These are phyloP conservation scores for Anoncus sp. DNA, from an alignment of 2,888 invertebrate species.

Conservation along the genomic window DNA sequence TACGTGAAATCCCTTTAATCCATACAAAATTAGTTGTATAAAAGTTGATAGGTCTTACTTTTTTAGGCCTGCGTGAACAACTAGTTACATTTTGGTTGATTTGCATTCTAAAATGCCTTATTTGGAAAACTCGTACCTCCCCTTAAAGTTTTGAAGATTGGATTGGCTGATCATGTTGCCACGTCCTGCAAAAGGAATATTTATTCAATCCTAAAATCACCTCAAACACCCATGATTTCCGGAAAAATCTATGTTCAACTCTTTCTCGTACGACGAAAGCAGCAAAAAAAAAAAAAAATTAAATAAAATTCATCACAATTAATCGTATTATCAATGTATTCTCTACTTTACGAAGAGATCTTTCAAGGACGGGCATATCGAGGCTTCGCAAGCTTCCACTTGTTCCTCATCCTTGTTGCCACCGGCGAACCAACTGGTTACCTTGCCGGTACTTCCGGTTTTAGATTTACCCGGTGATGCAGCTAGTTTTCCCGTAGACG, in stretches of 20 bases:
- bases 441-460: constrained; percentile 73
- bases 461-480: constrained; percentile 80
- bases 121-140: too few relatives aligned
- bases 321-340: constrained; percentile 5
- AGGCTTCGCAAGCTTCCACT: constrained; percentile 90
- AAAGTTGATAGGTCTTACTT: too few relatives aligned
- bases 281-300: constrained; percentile 1
- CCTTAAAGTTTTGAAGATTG: too few relatives aligned
- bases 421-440: constrained; percentile 78
- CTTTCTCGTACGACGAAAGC: neutral
- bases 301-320: neutral
- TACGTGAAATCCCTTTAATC: too few relatives aligned
- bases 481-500: constrained; percentile 77
- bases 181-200: neutral
- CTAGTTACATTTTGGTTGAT: too few relatives aligned
- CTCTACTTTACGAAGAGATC: constrained; percentile 93
- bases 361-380: constrained; percentile 92
- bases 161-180: neutral
- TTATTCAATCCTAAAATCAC: neutral
- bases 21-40: constrained; percentile 24
- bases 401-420: constrained; percentile 88
- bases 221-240: neutral
- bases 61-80: too few relatives aligned
- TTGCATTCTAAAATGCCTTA: too few relatives aligned
- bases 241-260: neutral